Evolutionary conservation across 2,888 invertebrate species (phyloP), one percentile per base, ranked within the genome.

Genomic region (Glaucopsyche alexis): DNA sequence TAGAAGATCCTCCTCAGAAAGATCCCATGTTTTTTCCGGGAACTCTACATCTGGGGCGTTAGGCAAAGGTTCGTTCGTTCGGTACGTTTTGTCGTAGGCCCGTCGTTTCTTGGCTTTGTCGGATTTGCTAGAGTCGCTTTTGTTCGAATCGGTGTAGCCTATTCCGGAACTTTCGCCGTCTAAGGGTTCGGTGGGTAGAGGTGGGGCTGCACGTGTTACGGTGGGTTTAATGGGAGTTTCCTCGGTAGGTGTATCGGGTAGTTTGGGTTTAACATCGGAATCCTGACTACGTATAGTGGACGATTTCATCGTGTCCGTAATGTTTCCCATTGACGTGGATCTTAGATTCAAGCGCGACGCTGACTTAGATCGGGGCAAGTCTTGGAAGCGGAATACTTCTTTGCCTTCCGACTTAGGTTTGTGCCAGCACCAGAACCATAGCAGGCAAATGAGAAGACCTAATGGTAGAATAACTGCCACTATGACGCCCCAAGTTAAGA

Each of bases 11-110:
- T 95, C 95, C 80, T 95, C 94, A 75, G 95, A 95, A 72, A 96
- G 87, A 85, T 96, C 96, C 95, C 96, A 96, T 75, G 95, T 94
- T 87, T 97, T 97, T 78, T 96, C 96, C 79, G 96, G 96, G 89
- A 97, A 97, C 75, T 96, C 96, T 79, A 95, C 94, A 76, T 95
- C 94, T 60, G 97, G 97, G 82, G 95, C 94, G 78, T 94, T 94
- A 0, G 95, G 93, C 78, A 98, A 88, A 72, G 98, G 98, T 90
- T 98, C 98, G 83, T 97, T 94, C 11, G 98, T 98, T 78, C 95
- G 94, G 86, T 98, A 98, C 72, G 95, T 95, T 87, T 95, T 95
- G 83, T 98, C 97, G 85, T 97, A 98, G 79, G 94, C 95, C 78
- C 96, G 94, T 79, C 95, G 94, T 85, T 96, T 96, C 88, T 95